These are phyloP conservation scores for Drosophila melanica DNA, from an alignment of 1,140 invertebrate genomes.

Conservation along the genomic window DNA sequence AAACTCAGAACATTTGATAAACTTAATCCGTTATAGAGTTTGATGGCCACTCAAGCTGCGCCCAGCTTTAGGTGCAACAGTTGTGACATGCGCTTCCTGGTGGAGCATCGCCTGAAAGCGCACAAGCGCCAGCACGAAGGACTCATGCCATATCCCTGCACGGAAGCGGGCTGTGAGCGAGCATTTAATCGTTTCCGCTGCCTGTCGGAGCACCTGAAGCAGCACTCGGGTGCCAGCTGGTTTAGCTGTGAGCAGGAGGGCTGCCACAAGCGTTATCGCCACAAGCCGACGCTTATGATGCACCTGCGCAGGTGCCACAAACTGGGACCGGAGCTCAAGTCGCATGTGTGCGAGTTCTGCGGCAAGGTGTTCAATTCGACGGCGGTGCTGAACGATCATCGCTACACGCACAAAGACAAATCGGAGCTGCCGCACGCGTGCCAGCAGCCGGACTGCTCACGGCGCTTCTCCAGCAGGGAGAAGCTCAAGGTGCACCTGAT, in stretches of 20 bases:
- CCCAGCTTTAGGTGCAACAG: constrained; percentile 47
- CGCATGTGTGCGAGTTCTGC: constrained; percentile 73
- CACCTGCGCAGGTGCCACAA: constrained; percentile 62
- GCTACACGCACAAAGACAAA: constrained; percentile 59
- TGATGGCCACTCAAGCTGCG: too few relatives aligned
- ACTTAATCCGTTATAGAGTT: not conserved
- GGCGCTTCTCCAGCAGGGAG: constrained; percentile 58
- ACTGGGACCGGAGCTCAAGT: constrained; percentile 52
- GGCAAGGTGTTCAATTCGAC: constrained; percentile 62
- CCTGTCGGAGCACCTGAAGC: constrained; percentile 42
- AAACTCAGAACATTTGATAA: too few relatives aligned
- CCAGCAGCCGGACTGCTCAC: constrained; percentile 41
- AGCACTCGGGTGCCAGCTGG: constrained; percentile 48
- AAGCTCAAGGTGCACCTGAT: constrained; percentile 73
- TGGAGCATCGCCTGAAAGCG: constrained; percentile 31
- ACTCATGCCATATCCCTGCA: constrained; percentile 62
- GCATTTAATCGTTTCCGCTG: constrained; percentile 52
- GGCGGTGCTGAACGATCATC: constrained; percentile 67
- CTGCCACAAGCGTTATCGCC: constrained; percentile 66
- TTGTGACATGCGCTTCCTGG: constrained; percentile 42
- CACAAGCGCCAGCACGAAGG: constrained; percentile 68
- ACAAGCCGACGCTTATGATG: constrained; percentile 63
- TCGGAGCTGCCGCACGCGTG: constrained; percentile 59
- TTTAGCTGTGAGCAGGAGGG: constrained; percentile 55
- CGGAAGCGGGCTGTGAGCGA: constrained; percentile 43